Evolutionary conservation across 2,888 invertebrate genomes (phyloP).

Genomic region (Danaus chrysippus): DNA sequence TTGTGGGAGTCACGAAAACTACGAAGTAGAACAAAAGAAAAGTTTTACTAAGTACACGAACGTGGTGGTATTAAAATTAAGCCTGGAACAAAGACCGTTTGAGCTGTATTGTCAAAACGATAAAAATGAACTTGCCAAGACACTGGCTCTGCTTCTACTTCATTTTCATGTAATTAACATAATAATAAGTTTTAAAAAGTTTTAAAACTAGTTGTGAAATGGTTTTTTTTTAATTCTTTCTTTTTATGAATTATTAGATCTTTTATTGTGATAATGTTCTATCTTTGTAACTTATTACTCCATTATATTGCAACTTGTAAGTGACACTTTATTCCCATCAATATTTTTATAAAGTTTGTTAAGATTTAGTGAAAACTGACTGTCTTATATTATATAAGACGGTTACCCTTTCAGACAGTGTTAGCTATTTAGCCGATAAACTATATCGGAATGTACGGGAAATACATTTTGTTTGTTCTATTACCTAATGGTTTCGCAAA

Average conservation of each 20-base stretch:
- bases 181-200: slow-evolving; percentile 22
- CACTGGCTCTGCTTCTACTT: slow-evolving; percentile 15
- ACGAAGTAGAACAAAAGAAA: slow-evolving; percentile 5
- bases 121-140: slow-evolving; percentile 17
- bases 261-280: slow-evolving; percentile 21
- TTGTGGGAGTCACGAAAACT: not conserved
- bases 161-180: slow-evolving; percentile 25
- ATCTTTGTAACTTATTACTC: not conserved
- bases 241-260: slow-evolving; percentile 21
- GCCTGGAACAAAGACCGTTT: not conserved
- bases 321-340: not conserved
- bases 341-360: not conserved
- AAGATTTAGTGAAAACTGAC: not conserved
- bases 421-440: slow-evolving; percentile 15
- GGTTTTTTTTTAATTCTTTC: slow-evolving; percentile 23
- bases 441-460: slow-evolving; percentile 24
- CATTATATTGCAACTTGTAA: not conserved
- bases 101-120: slow-evolving; percentile 12
- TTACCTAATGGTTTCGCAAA: slow-evolving; percentile 38
- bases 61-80: slow-evolving; percentile 2
- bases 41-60: slow-evolving; percentile 7
- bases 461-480: slow-evolving; percentile 29
- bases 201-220: slow-evolving; percentile 21
- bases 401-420: slow-evolving; percentile 15
- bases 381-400: not conserved